Evolutionary conservation across 2,113 vertebrate genomes (phyloP).

Genomic region (Menura novaehollandiae): DNA sequence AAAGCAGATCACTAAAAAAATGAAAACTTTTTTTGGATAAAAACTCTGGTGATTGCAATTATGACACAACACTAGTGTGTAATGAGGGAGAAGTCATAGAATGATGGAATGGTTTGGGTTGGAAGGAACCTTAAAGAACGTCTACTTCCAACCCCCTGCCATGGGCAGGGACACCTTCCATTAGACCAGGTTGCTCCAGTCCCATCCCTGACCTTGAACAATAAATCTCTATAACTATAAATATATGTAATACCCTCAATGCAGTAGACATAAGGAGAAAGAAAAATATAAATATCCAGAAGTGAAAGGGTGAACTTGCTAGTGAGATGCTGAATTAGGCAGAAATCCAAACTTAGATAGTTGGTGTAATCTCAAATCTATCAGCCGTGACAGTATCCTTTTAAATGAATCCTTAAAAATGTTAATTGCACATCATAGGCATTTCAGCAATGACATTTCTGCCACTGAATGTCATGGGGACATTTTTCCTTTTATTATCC

Average conservation of each 20-base stretch:
- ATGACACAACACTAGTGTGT: neutral
- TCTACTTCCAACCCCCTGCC: neutral
- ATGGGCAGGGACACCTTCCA: neutral
- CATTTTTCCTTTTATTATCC: constrained; percentile 42
- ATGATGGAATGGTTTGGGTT: neutral
- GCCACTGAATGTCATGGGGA: constrained; percentile 47
- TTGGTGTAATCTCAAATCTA: constrained; percentile 11
- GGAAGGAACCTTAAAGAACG: neutral
- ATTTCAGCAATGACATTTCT: constrained; percentile 52
- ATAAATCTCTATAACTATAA: neutral
- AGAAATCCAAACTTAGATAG: neutral
- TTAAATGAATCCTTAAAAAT: constrained; percentile 60
- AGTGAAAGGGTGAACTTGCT: neutral
- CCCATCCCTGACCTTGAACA: neutral
- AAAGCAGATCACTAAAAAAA: neutral
- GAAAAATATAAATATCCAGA: neutral
- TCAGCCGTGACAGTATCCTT: constrained; percentile 41
- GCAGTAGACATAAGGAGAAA: neutral
- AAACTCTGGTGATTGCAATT: neutral
- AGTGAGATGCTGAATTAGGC: neutral
- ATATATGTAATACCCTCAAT: neutral
- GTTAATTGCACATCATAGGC: constrained; percentile 58
- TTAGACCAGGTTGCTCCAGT: neutral
- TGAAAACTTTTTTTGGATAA: neutral
- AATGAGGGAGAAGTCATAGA: neutral